Evolutionary conservation across 2,797 vertebrate genomes (phyloP), one percentile per base, ranked within the genome.

Genomic region (Sarcoramphus papa): DNA sequence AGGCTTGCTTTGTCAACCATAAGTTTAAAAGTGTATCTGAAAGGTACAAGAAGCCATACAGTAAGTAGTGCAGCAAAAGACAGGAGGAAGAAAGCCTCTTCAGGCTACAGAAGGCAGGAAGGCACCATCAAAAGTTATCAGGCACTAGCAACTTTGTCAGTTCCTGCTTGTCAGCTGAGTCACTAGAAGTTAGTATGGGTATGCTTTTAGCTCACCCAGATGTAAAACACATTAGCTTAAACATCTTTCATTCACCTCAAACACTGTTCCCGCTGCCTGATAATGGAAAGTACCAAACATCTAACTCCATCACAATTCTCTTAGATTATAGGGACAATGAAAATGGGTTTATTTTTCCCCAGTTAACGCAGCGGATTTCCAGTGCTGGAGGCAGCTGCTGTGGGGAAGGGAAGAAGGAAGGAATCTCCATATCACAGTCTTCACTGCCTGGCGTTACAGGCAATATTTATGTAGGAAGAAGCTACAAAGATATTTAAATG

Each of bases 1-100:
- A 99, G 98, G 96, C 99, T 99, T 48, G 99, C 99, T 97, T 99
- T 99, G 97, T 99, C 99, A 97, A 99, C 98, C 98, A 99, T 99
- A 40, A 99, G 97, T 97, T 99, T 99, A 92, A 99, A 99, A 88
- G 99, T 99, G 91, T 99, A 99, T 97, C 99, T 99, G 93, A 86
- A 97, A 97, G 86, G 94, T 45, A 77, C 57, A 92, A 21, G 95
- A 82, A 10, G 1, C 13, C 28, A 8, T 2, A 47, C 3, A 30
- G 27, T 85, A 41, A 93, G 53, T 0, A 35, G 23, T 18, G 54
- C 43, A 54, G 69, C 41, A 25, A 18, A 37, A n/a, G 41, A 18
- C 23, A 20, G 25, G 30, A 86, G 8, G 30, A 41, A 69, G 22
- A 59, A 90, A 72, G 47, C 56, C 53, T 63, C 64, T 43, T 45